Evolutionary conservation across 2,113 vertebrate genomes (phyloP).

Genomic region (Lagenorhynchus albirostris): DNA sequence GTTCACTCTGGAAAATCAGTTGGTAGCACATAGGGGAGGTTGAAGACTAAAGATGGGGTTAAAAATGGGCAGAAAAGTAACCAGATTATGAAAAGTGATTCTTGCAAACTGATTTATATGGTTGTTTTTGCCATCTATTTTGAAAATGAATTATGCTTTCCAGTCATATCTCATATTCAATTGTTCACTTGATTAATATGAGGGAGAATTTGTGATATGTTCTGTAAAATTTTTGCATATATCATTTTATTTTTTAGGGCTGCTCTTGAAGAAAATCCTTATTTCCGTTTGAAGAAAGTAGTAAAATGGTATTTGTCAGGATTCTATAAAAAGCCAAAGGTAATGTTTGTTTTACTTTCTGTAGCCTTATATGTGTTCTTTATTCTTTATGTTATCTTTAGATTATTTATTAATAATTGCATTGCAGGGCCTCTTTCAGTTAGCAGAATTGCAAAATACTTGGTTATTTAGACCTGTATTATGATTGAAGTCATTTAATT

Average conservation of each 20-base stretch:
- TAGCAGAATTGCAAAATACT: conserved; percentile 18
- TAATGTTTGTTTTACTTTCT: conserved; percentile 69
- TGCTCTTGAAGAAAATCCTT: conserved; percentile 96
- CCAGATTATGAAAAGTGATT: background rate
- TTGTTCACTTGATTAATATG: background rate
- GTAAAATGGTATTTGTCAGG: conserved; percentile 99
- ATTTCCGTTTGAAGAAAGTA: conserved; percentile 96
- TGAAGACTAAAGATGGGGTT: background rate
- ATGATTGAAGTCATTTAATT: conserved; percentile 20
- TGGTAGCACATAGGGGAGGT: background rate
- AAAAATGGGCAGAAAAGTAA: background rate
- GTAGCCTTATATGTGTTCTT: background rate
- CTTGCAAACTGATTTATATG: background rate
- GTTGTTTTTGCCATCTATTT: conserved; percentile 31
- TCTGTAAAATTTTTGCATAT: background rate
- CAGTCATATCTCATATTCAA: background rate
- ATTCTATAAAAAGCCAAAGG: conserved; percentile 99
- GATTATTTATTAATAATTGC: background rate
- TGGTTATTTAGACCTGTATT: background rate
- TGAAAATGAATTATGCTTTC: conserved; percentile 45
- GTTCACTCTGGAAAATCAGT: background rate
- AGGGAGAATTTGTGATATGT: background rate
- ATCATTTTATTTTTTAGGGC: conserved; percentile 83
- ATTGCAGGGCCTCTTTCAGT: background rate
- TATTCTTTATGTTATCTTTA: conserved; percentile 3